These are phyloP conservation scores for Camelus dromedarius DNA, from an alignment of 2,113 vertebrate genomes.

Conservation along the genomic window DNA sequence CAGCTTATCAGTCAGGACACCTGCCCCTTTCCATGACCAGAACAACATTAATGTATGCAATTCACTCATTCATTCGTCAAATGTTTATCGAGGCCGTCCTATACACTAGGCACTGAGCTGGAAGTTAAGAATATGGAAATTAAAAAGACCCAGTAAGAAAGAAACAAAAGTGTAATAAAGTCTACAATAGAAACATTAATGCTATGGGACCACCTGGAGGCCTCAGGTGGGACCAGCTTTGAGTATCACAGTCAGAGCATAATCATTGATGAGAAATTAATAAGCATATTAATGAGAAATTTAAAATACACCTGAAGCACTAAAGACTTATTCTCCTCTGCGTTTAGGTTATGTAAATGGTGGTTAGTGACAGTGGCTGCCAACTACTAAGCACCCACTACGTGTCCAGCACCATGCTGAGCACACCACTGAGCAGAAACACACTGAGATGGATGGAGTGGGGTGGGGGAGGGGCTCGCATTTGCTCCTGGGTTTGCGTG, in stretches of 20 bases:
- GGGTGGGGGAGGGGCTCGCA: background rate
- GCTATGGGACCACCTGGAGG: background rate
- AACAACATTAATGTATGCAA: no score
- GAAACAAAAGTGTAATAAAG: background rate
- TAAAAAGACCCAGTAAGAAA: background rate
- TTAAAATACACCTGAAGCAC: background rate
- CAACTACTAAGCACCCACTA: background rate
- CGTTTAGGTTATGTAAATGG: background rate
- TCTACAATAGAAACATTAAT: background rate
- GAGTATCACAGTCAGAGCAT: background rate
- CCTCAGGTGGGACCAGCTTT: background rate
- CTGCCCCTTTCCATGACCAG: background rate
- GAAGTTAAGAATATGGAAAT: background rate
- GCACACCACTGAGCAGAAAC: background rate
- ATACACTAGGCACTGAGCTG: background rate
- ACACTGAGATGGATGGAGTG: background rate
- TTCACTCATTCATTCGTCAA: background rate
- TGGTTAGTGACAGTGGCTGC: background rate
- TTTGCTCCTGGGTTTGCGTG: background rate
- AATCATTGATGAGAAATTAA: background rate
- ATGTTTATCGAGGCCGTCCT: background rate
- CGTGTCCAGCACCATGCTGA: background rate
- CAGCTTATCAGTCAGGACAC: conserved; percentile 20
- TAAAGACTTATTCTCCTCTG: background rate
- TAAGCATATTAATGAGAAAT: background rate